A percentile compares a stretch with the other conserved stretches of the same genome.
These are phyloP conservation scores for Acrobasis suavella DNA, from an alignment of 2,888 invertebrate species.

Conservation along the genomic window DNA sequence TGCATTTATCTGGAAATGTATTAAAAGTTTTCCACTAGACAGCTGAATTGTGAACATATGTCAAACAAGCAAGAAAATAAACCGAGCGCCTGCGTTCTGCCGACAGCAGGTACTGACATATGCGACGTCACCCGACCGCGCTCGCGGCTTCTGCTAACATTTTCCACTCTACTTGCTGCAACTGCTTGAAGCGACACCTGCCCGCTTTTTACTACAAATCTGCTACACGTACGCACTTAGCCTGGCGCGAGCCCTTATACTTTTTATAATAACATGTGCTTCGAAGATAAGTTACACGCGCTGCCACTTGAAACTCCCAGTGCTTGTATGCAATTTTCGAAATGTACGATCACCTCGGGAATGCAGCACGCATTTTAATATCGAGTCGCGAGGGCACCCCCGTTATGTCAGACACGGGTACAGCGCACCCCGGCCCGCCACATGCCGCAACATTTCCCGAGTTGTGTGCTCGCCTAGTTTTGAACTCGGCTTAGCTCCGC, in stretches of 20 bases:
- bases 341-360: slow-evolving; percentile 37
- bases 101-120: slow-evolving; percentile 60
- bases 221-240: slow-evolving; percentile 54
- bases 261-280: slow-evolving; percentile 58
- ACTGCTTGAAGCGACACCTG: slow-evolving; percentile 57
- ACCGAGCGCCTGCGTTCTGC: slow-evolving; percentile 12
- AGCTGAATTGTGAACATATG: slow-evolving; percentile 13
- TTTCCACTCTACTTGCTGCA: slow-evolving; percentile 61
- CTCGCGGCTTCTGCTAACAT: slow-evolving; percentile 45
- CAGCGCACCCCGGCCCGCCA: slow-evolving; percentile 49
- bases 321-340: slow-evolving; percentile 50
- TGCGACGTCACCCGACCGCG: slow-evolving; percentile 54
- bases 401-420: slow-evolving; percentile 58
- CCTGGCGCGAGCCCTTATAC: slow-evolving; percentile 54
- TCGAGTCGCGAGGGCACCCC: slow-evolving; percentile 44
- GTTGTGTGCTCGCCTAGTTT: slow-evolving; percentile 68
- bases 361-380: slow-evolving; percentile 55
- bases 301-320: slow-evolving; percentile 46
- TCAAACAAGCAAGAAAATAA: slow-evolving; percentile 17
- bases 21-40: slow-evolving; percentile 18
- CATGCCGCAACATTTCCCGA: slow-evolving; percentile 62
- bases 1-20: not conserved
- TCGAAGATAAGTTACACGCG: slow-evolving; percentile 55
- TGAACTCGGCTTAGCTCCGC: slow-evolving; percentile 75
- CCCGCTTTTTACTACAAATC: slow-evolving; percentile 56